Conservation (phyloP, 2,797 vertebrate species). For the Dallia pectoralis region DNA sequence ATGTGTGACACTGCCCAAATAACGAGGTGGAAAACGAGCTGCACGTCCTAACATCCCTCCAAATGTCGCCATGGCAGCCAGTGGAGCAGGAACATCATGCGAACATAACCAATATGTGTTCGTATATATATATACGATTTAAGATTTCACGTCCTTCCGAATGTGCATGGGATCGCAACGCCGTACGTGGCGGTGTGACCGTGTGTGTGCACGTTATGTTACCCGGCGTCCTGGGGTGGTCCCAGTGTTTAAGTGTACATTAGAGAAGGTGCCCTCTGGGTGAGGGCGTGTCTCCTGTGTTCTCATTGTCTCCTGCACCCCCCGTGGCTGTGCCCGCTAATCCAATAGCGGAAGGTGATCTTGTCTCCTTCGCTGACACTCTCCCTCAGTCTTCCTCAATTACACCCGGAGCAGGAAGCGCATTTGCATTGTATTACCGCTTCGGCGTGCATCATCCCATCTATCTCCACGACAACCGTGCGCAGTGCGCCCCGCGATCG, state of each 20-base stretch:
- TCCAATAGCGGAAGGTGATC: slow-evolving; percentile 52
- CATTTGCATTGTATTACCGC: slow-evolving; percentile 54
- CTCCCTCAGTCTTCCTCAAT: slow-evolving; percentile 49
- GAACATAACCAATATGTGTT: no score
- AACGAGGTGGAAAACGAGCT: no score
- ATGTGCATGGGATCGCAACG: no score
- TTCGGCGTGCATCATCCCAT: slow-evolving; percentile 35
- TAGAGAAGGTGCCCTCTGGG: background rate
- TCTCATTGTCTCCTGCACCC: slow-evolving; percentile 14
- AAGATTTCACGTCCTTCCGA: no score
- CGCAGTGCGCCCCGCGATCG: slow-evolving; percentile 20
- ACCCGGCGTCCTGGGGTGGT: no score
- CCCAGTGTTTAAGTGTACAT: no score
- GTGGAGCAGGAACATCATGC: no score
- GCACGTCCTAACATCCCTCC: no score
- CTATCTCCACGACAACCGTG: slow-evolving; percentile 12
- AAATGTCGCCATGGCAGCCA: no score
- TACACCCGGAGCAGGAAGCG: slow-evolving; percentile 47
- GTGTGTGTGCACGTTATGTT: no score
- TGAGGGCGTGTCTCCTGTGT: slow-evolving; percentile 21
- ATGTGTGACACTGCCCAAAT: no score
- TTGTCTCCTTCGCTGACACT: slow-evolving; percentile 50
- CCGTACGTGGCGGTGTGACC: no score
- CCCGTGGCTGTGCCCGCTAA: slow-evolving; percentile 45
- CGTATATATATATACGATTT: background rate